Evolutionary conservation across 2,797 vertebrate genomes (phyloP).

Genomic region (Coreius guichenoti): DNA sequence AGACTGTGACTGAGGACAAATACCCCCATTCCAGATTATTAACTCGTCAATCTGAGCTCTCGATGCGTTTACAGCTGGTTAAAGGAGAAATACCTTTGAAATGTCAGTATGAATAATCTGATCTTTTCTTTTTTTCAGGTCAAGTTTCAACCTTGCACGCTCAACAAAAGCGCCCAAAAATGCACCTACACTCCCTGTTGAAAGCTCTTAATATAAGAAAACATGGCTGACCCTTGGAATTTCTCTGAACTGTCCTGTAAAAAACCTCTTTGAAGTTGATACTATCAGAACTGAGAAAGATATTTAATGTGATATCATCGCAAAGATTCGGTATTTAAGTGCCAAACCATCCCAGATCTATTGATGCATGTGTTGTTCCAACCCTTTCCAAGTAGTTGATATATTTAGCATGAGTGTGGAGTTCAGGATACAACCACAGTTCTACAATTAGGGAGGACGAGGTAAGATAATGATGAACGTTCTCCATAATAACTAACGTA

Average conservation of each 20-base stretch:
- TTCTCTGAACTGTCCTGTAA: conserved; percentile 20
- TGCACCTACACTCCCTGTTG: not conserved
- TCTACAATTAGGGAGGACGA: conserved; percentile 46
- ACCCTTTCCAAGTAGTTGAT: conserved; percentile 39
- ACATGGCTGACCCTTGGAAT: conserved; percentile 16
- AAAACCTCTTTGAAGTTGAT: conserved; percentile 43
- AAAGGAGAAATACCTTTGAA: conserved; percentile 29
- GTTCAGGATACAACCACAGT: conserved; percentile 24
- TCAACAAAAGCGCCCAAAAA: conserved; percentile 17
- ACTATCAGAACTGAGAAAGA: conserved; percentile 22
- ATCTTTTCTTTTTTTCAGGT: not conserved
- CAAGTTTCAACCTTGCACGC: not conserved
- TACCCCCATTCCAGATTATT: conserved; percentile 57
- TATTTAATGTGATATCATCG: not conserved
- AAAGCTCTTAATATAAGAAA: conserved; percentile 26
- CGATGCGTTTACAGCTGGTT: not conserved
- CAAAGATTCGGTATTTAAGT: not conserved
- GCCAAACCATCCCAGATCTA: conserved; percentile 38
- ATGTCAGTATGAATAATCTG: not conserved
- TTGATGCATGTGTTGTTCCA: conserved; percentile 46
- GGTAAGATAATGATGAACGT: conserved; percentile 41
- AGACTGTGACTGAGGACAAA: conserved; percentile 56
- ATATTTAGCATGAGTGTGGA: conserved; percentile 47
- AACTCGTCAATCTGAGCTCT: conserved; percentile 55
- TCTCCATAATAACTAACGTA: conserved; percentile 27